Evolutionary conservation across 2,113 vertebrate genomes (phyloP), one percentile per base, ranked within the genome.

Genomic region (Atherinomorus stipes): DNA sequence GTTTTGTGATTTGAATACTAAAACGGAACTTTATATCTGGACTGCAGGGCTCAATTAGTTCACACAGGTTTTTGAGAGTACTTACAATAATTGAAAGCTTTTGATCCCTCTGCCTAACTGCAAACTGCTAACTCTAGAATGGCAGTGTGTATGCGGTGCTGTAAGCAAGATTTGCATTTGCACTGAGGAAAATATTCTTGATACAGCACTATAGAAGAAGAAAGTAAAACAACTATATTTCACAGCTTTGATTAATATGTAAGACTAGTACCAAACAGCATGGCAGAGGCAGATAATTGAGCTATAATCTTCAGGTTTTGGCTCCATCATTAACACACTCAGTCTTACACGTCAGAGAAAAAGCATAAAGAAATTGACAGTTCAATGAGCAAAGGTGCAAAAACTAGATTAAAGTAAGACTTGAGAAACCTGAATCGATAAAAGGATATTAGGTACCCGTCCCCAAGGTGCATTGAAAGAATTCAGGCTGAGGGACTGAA

Each of bases 391-490:
- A 70, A 56, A 66, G 72, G 83, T 70, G 83, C 81, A 84, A 82
- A 86, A 87, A 79, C 50, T 73, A 81, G 80, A 90, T 90, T 86
- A 85, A 90, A 88, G 86, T 80, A 76, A 90, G 83, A 88, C 74
- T 74, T 42, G 75, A 71, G 80, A 60, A 77, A 85, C 82, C 67
- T 75, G 53, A 84, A 89, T 89, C 85, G 66, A 89, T 91, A 83
- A 82, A 9, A 87, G 84, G 85, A 78, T 71, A 83, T 86, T 84
- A 85, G 85, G 87, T 84, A 68, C 67, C 53, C 61, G 69, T 87
- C 83, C 70, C 80, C 2, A 9, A 53, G 78, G 81, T 51, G 50
- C 40, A 45, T 65, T 84, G 80, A 80, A 75, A 82, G 59, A 89
- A 76, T 42, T 65, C 65, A 34, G 69, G 65, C 4, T 52, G 23